Base-by-base conservation (phyloP, 2,113 vertebrate genomes). In the Perca schrenkii region DNA sequence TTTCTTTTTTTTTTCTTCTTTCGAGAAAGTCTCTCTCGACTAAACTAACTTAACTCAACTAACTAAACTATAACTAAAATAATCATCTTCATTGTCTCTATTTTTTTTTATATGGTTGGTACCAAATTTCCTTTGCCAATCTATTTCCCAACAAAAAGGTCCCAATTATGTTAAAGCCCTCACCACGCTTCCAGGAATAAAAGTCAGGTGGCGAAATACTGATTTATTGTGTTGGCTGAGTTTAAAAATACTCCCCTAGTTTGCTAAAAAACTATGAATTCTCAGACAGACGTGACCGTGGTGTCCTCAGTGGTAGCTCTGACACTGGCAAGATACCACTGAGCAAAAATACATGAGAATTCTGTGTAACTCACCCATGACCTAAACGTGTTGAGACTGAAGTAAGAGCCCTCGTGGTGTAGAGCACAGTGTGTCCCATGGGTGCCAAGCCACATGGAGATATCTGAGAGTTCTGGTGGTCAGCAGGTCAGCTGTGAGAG, bases 401-500 rank as follows among this genome's bases (percentile, higher is more conserved):
- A 19, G 19, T 71, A 69, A 71, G 62, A 76, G 43, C 63, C 54
- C 71, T 78, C 61, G 5, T 40, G 40, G 67, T 58, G 63, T n/a
- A 13, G 4, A 25, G 68, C 67, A 10, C 36, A 67, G 14, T 31
- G 40, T 50, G 53, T 79, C 56, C 75, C 61, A 21, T 17, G 61
- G 56, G 43, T 25, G 8, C 13, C 36, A n/a, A 63, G 53, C 15
- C n/a, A 15, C 77, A 63, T 47, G 52, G 57, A 80, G 70, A 74
- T 3, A 21, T 81, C 50, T 83, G 68, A 88, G 73, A 70, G 73
- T 77, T 53, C 31, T 43, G 62, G 58, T 66, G 82, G 77, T 88
- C 64, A 73, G 52, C 85, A 62, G 81, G 71, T 89, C 80, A 67
- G 62, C 58, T 77, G 74, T 79, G 75, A 86, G 76, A 40, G 31